phyloP scores from a whole-genome alignment of 1,140 invertebrate genomes.

The Drosophila tropicalis region DNA sequence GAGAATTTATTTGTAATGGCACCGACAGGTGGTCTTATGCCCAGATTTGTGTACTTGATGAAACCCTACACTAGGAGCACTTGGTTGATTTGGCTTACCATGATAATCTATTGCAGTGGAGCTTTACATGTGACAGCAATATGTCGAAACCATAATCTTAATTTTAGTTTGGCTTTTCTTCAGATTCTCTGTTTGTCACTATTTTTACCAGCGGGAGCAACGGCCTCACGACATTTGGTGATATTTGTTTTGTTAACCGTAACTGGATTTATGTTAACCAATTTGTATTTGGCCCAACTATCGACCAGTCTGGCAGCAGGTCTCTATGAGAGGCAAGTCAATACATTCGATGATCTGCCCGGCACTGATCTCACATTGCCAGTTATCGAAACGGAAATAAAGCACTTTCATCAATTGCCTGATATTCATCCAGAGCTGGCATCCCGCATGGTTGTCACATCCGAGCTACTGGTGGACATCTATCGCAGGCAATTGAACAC shows the following conservation, averaged over 20 bases:
- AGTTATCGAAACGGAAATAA: slow-evolving; percentile 32
- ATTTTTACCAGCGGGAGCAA: slow-evolving; percentile 30
- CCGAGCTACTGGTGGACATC: slow-evolving; percentile 39
- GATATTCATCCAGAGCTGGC: slow-evolving; percentile 44
- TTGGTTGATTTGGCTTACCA: slow-evolving; percentile 43
- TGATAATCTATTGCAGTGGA: slow-evolving; percentile 50
- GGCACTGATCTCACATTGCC: slow-evolving; percentile 36
- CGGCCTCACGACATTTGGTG: slow-evolving; percentile 18
- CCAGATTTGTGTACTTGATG: slow-evolving; percentile 46
- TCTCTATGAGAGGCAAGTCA: slow-evolving; percentile 55
- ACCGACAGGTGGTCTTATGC: slow-evolving; percentile 40
- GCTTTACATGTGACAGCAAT: slow-evolving; percentile 31
- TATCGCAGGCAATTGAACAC: slow-evolving; percentile 51
- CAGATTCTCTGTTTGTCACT: slow-evolving; percentile 41
- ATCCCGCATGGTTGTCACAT: slow-evolving; percentile 33
- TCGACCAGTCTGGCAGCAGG: slow-evolving; percentile 54
- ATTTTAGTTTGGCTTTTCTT: slow-evolving; percentile 39
- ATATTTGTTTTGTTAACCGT: slow-evolving; percentile 42
- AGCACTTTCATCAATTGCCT: slow-evolving; percentile 27
- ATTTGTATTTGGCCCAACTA: slow-evolving; percentile 55
- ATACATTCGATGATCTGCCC: slow-evolving; percentile 51
- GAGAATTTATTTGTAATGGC: slow-evolving; percentile 56
- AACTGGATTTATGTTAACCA: slow-evolving; percentile 55
- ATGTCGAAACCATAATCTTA: neutral
- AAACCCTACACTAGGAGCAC: slow-evolving; percentile 35